phyloP scores from a whole-genome alignment of 2,797 vertebrate species.

The Aselliscus stoliczkanus region DNA sequence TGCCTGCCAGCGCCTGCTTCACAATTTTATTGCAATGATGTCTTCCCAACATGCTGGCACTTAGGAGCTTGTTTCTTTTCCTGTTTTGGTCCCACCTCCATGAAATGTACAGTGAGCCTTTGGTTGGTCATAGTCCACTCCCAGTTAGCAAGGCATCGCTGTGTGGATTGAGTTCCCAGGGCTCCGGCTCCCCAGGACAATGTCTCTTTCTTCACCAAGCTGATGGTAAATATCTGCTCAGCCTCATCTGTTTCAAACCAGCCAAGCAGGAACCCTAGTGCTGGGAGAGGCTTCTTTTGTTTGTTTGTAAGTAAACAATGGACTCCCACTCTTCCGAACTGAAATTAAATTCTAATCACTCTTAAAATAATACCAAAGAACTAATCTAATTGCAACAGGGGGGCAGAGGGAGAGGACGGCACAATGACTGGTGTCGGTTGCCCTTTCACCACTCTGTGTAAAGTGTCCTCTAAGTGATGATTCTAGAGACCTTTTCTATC shows the following conservation, averaged over 20 bases:
- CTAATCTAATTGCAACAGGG: conserved; percentile 29
- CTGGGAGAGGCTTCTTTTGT: conserved; percentile 70
- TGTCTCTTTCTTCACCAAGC: conserved; percentile 72
- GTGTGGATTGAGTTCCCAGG: conserved; percentile 21
- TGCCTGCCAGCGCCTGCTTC: conserved; percentile 70
- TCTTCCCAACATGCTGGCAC: conserved; percentile 44
- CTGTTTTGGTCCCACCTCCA: conserved; percentile 47
- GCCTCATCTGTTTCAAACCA: conserved; percentile 74
- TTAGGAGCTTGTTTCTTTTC: conserved; percentile 14
- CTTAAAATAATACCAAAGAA: conserved; percentile 59
- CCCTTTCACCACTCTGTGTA: not conserved
- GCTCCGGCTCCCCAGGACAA: conserved; percentile 48
- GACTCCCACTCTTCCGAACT: conserved; percentile 66
- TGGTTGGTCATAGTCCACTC: conserved; percentile 46
- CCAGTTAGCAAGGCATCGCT: not conserved
- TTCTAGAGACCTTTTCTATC: not conserved
- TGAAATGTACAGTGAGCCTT: conserved; percentile 53
- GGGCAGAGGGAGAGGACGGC: not conserved
- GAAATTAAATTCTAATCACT: conserved; percentile 71
- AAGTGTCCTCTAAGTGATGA: not conserved
- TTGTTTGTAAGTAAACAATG: conserved; percentile 72
- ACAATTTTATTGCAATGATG: conserved; percentile 66
- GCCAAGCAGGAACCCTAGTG: conserved; percentile 46
- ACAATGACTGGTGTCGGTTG: not conserved
- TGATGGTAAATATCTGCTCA: conserved; percentile 72